Evolutionary conservation across 2,113 vertebrate species (phyloP), one percentile per base, ranked within the genome.

Genomic region (Atractosteus spatula): DNA sequence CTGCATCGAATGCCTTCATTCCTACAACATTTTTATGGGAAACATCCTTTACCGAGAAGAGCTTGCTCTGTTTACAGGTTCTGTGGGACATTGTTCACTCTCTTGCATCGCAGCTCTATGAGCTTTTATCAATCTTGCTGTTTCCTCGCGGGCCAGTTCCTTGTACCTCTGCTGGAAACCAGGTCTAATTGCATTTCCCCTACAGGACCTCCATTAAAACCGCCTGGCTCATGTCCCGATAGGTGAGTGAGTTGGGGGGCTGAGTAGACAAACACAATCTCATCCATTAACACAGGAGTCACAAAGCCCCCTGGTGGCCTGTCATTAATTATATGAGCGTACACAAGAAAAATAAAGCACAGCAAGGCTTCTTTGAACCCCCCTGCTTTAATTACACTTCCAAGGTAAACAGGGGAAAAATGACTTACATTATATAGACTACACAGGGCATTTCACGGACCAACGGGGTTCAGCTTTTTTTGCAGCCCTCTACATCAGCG

Each of bases 301-400:
- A 65, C 12, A 47, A 73, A 75, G 76, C 77, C 79, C 79, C 78
- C 74, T 76, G 81, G 69, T 76, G 79, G 80, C 80, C 76, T 17
- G 57, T 69, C 84, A 85, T 89, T 89, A 89, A 91, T 91, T 87
- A 89, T 86, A 76, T 77, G 76, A 82, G 84, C 81, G 83, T 86
- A 81, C 72, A 77, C 11, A 59, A 51, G 8, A 55, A 75, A 78
- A 76, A 77, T 65, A 73, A 70, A 66, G 47, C 44, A 55, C 68
- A 81, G 85, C 76, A 70, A 81, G 78, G 78, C 74, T 75, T 44
- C 55, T 76, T 76, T 77, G 79, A 71, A 78, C 73, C 75, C 83
- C 64, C 79, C 75, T 76, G 69, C 74, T 82, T 84, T 88, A 87
- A 88, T 88, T 87, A 84, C 82, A 70, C 78, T 65, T 78, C 74